Evolutionary conservation across 37 sponge, comb jelly and placozoan species (phyloP), one percentile per base, ranked within the genome.

Genomic region (Hexactinellida sp.): DNA sequence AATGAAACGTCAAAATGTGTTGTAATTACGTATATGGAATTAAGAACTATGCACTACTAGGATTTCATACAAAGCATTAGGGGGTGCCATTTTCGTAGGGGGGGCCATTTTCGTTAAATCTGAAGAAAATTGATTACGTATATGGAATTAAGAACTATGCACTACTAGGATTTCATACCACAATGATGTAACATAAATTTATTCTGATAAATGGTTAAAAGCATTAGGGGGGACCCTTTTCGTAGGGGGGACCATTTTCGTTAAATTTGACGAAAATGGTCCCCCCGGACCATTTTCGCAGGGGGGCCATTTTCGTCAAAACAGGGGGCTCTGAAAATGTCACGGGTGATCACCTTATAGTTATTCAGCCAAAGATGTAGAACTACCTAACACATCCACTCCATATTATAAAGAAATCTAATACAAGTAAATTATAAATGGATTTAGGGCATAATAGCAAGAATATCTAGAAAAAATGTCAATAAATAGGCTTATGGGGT

Each of bases 161-260:
- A 41, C 47, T 41, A 41, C 47, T 16, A n/a, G n/a, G n/a, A n/a
- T n/a, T n/a, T n/a, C n/a, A n/a, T n/a, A n/a, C 19, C 28, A 63
- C 34, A 23, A 63, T 25, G 30, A 63, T 63, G 34, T 25, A 25
- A 63, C 21, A 63, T 25, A n/a, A n/a, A 63, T 63, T 63, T n/a
- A 63, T n/a, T 63, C 1, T 7, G 5, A 63, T 63, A n/a, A 23
- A 10, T 7, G 13, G 30, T 25, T n/a, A 63, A 63, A 63, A 28
- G 3, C 5, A n/a, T n/a, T n/a, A n/a, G 25, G 13, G 30, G 76
- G 76, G 76, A n/a, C 34, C 34, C 3, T 63, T 63, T 63, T 63
- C 30, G 76, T 63, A 63, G 76, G 34, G n/a, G 76, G 30, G 76
- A 25, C 76, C 76, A 63, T 63, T 63, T 63, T 63, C 30, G 76